Conservation (phyloP, 2,113 vertebrate genomes). For the Protobothrops flavoviridis region DNA sequence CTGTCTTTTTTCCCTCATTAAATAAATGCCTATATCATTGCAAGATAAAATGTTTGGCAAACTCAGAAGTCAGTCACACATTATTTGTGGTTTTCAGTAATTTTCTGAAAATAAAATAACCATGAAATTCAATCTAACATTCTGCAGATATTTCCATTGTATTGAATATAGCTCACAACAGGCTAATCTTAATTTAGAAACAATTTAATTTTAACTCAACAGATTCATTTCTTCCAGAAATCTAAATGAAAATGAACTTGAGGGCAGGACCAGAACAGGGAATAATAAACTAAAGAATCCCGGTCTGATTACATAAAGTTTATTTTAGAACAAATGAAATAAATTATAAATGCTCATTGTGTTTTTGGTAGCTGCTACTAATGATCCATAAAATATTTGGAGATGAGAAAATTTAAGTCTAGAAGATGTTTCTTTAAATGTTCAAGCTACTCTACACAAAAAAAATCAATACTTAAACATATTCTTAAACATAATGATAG, state of each 20-base stretch:
- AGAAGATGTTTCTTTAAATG: background rate
- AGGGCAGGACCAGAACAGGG: no score
- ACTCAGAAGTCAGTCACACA: conserved; percentile 31
- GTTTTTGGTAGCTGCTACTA: background rate
- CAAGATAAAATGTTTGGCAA: conserved; percentile 38
- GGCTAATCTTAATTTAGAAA: background rate
- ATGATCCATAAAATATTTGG: background rate
- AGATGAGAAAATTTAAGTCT: background rate
- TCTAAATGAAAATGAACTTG: background rate
- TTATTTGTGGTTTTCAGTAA: conserved; percentile 5
- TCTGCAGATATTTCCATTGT: conserved; percentile 24
- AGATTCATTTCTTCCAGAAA: background rate
- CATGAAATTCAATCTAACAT: background rate
- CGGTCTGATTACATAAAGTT: background rate
- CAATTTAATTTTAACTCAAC: background rate
- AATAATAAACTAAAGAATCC: background rate
- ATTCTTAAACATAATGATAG: background rate
- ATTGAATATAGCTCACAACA: background rate
- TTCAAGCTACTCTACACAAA: background rate
- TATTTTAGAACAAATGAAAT: background rate
- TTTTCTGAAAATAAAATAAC: conserved; percentile 29
- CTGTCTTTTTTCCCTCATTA: conserved; percentile 54
- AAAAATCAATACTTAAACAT: background rate
- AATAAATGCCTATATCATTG: conserved; percentile 36
- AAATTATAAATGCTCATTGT: background rate